Conservation (phyloP, 1,140 invertebrate species). For the Zaprionus taronus region DNA sequence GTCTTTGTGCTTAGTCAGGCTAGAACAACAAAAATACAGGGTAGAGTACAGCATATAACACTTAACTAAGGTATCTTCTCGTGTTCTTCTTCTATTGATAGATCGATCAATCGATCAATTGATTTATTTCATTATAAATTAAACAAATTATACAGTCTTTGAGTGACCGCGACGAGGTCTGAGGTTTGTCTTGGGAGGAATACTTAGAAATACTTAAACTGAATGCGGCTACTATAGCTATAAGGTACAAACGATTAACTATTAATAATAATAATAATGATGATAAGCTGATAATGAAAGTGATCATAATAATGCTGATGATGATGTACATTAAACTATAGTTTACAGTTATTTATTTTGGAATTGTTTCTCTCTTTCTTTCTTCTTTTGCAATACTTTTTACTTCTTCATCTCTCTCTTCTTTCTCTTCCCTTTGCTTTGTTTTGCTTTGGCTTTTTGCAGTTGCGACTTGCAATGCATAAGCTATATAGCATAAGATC, state of each 20-base stretch:
- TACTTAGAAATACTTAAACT: slow-evolving; percentile 40
- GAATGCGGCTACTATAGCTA: slow-evolving; percentile 58
- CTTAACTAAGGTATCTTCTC: slow-evolving; percentile 25
- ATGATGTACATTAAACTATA: slow-evolving; percentile 33
- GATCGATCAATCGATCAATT: slow-evolving; percentile 46
- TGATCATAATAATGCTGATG: not conserved
- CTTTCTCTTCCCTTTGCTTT: slow-evolving; percentile 18
- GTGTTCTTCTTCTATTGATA: not conserved
- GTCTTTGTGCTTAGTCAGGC: slow-evolving; percentile 63
- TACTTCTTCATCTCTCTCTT: not conserved
- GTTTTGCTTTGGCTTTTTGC: slow-evolving; percentile 63
- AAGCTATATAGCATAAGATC: slow-evolving; percentile 38
- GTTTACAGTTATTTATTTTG: slow-evolving; percentile 19
- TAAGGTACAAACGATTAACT: slow-evolving; percentile 60
- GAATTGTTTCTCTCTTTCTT: slow-evolving; percentile 13
- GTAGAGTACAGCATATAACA: slow-evolving; percentile 38
- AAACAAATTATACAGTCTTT: slow-evolving; percentile 68
- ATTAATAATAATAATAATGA: slow-evolving; percentile 3
- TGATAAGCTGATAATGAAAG: not conserved
- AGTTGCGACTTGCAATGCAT: slow-evolving; percentile 28
- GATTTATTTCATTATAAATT: slow-evolving; percentile 45
- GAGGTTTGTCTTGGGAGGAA: slow-evolving; percentile 64
- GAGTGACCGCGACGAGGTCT: slow-evolving; percentile 61
- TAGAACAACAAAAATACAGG: slow-evolving; percentile 3
- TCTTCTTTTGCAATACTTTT: slow-evolving; percentile 11